Evolutionary conservation across 2,797 vertebrate genomes (phyloP), one percentile per base, ranked within the genome.

Genomic region (Manis pentadactyla): DNA sequence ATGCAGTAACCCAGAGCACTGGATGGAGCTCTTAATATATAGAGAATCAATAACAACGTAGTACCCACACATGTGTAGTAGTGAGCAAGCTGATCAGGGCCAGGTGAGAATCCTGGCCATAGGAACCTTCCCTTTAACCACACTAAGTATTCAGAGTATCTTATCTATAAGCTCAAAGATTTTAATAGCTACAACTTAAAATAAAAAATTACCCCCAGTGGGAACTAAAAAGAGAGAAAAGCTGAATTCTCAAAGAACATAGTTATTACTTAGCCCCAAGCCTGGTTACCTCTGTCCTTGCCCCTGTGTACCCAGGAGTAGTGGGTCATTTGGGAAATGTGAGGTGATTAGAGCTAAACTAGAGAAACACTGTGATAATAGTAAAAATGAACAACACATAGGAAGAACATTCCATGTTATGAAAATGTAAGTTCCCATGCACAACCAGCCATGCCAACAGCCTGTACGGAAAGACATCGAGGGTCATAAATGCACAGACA

Each of bases 211-310:
- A 71, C 29, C 68, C 61, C 15, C 15, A 42, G 1, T 77, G 23
- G 55, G 17, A 88, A 75, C 59, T 75, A 90, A 90, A 90, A 92
- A 34, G 25, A 81, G 3, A 81, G 31, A 75, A 79, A 94, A 86
- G 74, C 14, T 53, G 17, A 49, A 69, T 69, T 90, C 21, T 69
- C 79, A 71, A 94, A 93, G 49, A 71, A 0, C 55, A 95, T 34
- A 53, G 3, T 61, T 83, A 7, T 68, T 68, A 51, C 29, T 82
- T 82, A 79, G 25, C 34, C 42, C 27, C 46, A 92, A 92, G 27
- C 57, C 46, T 34, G 42, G 25, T 73, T 74, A 39, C 27, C 31
- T 81, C 64, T 63, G 19, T 73, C 31, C 25, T 73, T 85, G 37
- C 13, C 81, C 25, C 69, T n/a, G n/a, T 29, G 14, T 53, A 39